These are phyloP conservation scores for Leptinotarsa lineolata DNA, from an alignment of 1,140 invertebrate species.

Conservation along the genomic window DNA sequence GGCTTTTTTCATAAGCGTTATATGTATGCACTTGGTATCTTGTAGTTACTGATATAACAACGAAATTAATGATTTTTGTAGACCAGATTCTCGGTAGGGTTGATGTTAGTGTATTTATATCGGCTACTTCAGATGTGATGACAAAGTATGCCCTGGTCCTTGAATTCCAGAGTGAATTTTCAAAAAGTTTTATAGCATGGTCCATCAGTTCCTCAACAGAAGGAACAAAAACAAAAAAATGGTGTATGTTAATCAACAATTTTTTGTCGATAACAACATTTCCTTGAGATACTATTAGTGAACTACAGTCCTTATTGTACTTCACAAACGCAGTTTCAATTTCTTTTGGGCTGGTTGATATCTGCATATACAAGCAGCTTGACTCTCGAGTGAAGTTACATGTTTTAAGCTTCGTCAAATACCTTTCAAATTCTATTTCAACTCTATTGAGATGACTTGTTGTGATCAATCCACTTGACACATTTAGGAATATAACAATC, in stretches of 20 bases:
- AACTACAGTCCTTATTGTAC: slow-evolving; percentile 3
- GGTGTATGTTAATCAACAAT: not conserved
- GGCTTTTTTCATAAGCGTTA: not conserved
- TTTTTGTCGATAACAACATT: not conserved
- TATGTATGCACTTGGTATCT: slow-evolving; percentile 15
- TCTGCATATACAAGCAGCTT: slow-evolving; percentile 2
- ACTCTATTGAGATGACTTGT: not conserved
- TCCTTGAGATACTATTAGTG: not conserved
- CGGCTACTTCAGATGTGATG: slow-evolving; percentile 2
- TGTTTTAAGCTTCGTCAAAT: not conserved
- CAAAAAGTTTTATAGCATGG: not conserved
- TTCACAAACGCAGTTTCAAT: slow-evolving; percentile 3
- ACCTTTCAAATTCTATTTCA: not conserved
- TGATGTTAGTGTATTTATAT: not conserved
- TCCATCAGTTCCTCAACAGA: slow-evolving; percentile 1
- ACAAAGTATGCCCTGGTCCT: slow-evolving; percentile 4
- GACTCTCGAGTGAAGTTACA: not conserved
- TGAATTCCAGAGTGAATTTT: not conserved
- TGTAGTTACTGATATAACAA: not conserved
- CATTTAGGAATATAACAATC: not conserved
- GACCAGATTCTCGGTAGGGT: slow-evolving; percentile 12
- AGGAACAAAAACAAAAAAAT: slow-evolving; percentile 18
- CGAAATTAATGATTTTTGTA: slow-evolving; percentile 21
- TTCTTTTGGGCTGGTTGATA: not conserved
- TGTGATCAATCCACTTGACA: not conserved